Evolutionary conservation across 1,140 invertebrate genomes (phyloP).

Genomic region (Zaprionus davidi): DNA sequence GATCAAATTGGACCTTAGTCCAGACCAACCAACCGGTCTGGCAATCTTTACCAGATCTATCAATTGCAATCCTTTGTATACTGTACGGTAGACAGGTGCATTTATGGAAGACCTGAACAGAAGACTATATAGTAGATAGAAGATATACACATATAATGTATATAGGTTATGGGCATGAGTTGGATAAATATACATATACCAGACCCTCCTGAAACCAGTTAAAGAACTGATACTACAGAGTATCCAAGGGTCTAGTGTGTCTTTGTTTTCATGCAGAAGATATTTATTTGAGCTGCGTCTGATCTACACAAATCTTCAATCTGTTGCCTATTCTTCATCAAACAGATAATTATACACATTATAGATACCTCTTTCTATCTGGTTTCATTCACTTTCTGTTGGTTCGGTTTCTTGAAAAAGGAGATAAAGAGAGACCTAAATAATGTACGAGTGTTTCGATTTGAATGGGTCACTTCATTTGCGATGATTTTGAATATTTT

Average conservation of each 20-base stretch:
- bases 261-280: too few species aligned
- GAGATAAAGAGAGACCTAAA: background rate
- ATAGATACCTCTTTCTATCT: background rate
- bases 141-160: too few species aligned
- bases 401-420: background rate
- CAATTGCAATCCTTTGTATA: slow-evolving; percentile 1
- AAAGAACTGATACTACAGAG: background rate
- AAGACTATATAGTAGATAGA: background rate
- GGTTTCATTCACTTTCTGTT: background rate
- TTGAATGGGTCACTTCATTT: background rate
- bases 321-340: background rate
- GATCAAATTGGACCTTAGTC: slow-evolving; percentile 63
- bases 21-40: background rate
- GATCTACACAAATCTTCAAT: background rate
- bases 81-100: background rate
- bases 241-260: background rate
- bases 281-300: too few species aligned
- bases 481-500: slow-evolving; percentile 11
- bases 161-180: too few species aligned
- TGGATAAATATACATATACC: too few species aligned
- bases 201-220: background rate
- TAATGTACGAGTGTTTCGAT: background rate
- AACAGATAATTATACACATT: background rate
- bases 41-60: background rate
- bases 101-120: background rate